Conservation (phyloP, 2,113 vertebrate genomes). For the Sinosuthora webbiana region DNA sequence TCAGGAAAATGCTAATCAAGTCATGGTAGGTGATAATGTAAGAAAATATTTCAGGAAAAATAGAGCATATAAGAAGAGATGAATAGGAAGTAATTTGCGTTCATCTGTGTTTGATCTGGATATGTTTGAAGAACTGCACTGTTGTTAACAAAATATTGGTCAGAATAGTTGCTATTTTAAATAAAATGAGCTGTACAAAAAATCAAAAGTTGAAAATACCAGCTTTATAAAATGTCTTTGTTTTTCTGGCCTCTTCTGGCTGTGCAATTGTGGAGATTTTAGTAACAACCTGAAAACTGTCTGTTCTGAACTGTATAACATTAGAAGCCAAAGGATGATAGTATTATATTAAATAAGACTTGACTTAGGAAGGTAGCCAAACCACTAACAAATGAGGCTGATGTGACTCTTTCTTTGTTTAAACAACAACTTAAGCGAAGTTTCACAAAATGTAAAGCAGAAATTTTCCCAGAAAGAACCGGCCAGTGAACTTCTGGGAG, state of each 20-base stretch:
- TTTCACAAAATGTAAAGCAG: background rate
- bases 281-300: background rate
- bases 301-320: background rate
- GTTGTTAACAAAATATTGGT: background rate
- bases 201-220: background rate
- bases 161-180: background rate
- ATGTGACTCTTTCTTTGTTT: background rate
- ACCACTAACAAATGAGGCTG: background rate
- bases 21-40: background rate
- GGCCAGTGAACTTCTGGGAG: background rate
- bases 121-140: background rate
- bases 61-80: background rate
- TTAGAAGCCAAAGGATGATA: background rate
- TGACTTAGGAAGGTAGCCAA: background rate
- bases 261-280: background rate
- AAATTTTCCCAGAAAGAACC: background rate
- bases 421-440: background rate
- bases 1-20: background rate
- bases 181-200: background rate
- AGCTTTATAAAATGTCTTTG: background rate
- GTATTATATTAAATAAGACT: background rate
- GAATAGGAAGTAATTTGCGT: background rate
- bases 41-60: background rate
- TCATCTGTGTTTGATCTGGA: background rate
- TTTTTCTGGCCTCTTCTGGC: background rate